Evolutionary conservation across 2,797 vertebrate genomes (phyloP), one percentile per base, ranked within the genome.

Genomic region (Catostomus latipinnis): DNA sequence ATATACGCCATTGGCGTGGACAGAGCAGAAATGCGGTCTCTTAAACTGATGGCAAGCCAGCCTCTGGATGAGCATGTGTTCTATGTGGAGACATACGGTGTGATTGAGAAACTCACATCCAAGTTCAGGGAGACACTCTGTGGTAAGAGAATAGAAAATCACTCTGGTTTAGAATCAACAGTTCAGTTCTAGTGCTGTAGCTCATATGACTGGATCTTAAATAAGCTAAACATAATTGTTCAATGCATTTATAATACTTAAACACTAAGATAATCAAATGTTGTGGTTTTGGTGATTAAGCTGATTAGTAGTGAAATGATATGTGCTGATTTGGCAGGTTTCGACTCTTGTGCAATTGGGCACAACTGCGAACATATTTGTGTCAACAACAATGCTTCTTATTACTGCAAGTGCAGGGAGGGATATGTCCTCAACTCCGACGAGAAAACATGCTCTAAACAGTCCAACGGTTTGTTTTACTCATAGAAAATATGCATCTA

Each of bases 41-140:
- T 99, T 22, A 93, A 91, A 84, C 82, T 91, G 18, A 98, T 99
- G 92, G 97, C 97, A 90, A 99, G 96, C 0, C 92, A 92, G 4
- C 97, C 98, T 0, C 90, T 96, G 49, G 95, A 97, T 0, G 96
- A 99, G 16, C 98, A 99, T 0, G 92, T 97, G 85, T 97, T 97
- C 90, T 98, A 97, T 8, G 96, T 97, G 93, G 97, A 98, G 91
- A 98, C 95, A 22, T 98, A 97, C 0, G 96, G 96, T 0, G 96
- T 99, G 89, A 99, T 99, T 0, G 96, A 99, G 92, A 98, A 97
- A 86, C 95, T 98, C 74, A 95, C 96, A 12, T 94, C 95, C 76
- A 95, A 94, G 83, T 98, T 99, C 92, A 95, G 95, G 91, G 93
- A 96, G 83, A 95, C 95, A 34, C 93, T 99, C 77, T 99, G 98